phyloP scores from a whole-genome alignment of 2,888 invertebrate genomes.

The Cryptophagus acutangulus region DNA sequence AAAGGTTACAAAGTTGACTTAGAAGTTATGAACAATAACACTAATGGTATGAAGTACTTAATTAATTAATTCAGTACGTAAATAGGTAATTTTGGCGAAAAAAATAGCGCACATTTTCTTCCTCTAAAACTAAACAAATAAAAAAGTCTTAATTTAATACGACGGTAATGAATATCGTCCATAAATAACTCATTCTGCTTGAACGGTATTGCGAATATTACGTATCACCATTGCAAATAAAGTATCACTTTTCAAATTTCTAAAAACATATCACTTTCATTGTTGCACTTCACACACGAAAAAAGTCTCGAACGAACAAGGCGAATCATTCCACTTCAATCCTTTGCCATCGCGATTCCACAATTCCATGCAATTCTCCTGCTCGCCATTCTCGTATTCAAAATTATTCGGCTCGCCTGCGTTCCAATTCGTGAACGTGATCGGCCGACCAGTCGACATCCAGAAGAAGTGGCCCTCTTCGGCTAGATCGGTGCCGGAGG shows the following conservation, averaged over 20 bases:
- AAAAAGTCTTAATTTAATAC: too few species aligned
- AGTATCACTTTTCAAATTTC: constrained; percentile 7
- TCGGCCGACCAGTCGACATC: constrained; percentile 85
- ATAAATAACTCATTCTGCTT: too few species aligned
- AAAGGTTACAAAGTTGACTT: too few species aligned
- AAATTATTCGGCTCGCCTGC: constrained; percentile 92
- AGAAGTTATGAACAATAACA: too few species aligned
- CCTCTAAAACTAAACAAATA: too few species aligned
- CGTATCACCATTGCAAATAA: constrained; percentile 6
- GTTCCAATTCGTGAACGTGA: constrained; percentile 91
- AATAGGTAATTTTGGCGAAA: too few species aligned
- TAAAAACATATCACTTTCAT: constrained; percentile 8
- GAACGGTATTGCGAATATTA: too few species aligned
- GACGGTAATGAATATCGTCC: constrained; percentile 7
- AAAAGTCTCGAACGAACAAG: constrained; percentile 88
- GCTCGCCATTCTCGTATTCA: constrained; percentile 88
- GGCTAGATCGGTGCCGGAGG: constrained; percentile 85
- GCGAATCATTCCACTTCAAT: constrained; percentile 89
- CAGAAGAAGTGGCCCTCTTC: constrained; percentile 90
- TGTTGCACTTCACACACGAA: constrained; percentile 80
- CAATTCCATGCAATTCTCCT: constrained; percentile 85
- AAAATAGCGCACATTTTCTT: too few species aligned
- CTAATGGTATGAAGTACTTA: too few species aligned
- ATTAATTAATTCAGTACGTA: too few species aligned
- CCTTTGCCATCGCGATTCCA: constrained; percentile 92